Conservation (phyloP, 2,888 invertebrate genomes). For the Cephus runcator region DNA sequence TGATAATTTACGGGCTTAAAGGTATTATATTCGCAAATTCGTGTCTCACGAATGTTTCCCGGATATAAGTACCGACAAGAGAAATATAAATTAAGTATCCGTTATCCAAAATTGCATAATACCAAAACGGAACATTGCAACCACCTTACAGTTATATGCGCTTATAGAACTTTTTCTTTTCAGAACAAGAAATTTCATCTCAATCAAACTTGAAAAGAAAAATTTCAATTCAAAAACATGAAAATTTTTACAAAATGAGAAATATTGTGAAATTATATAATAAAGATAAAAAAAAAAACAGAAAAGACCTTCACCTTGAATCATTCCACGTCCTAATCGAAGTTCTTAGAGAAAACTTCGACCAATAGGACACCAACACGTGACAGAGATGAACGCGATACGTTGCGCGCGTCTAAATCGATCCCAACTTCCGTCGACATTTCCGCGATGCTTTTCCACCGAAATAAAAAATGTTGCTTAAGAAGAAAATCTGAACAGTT, state of each 20-base stretch:
- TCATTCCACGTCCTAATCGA: background rate
- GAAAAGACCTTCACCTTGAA: slow-evolving; percentile 4
- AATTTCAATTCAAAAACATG: background rate
- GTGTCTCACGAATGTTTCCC: background rate
- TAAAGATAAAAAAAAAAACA: background rate
- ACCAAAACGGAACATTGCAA: background rate
- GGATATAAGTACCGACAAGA: background rate
- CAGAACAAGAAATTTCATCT: too few species aligned
- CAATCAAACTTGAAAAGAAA: too few species aligned
- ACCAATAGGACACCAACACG: background rate
- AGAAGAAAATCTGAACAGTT: background rate
- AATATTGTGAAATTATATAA: background rate
- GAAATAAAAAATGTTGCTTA: background rate
- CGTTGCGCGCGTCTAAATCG: slow-evolving; percentile 5
- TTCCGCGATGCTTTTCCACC: background rate
- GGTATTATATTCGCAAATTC: background rate
- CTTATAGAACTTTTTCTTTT: background rate
- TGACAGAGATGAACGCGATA: background rate
- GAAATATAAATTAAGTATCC: background rate
- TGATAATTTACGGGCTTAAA: background rate
- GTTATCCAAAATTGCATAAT: background rate
- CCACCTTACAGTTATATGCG: background rate
- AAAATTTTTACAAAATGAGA: background rate
- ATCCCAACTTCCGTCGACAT: background rate
- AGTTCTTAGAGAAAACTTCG: background rate